Evolutionary conservation across 2,888 invertebrate genomes (phyloP).

Genomic region (Meta bourneti): DNA sequence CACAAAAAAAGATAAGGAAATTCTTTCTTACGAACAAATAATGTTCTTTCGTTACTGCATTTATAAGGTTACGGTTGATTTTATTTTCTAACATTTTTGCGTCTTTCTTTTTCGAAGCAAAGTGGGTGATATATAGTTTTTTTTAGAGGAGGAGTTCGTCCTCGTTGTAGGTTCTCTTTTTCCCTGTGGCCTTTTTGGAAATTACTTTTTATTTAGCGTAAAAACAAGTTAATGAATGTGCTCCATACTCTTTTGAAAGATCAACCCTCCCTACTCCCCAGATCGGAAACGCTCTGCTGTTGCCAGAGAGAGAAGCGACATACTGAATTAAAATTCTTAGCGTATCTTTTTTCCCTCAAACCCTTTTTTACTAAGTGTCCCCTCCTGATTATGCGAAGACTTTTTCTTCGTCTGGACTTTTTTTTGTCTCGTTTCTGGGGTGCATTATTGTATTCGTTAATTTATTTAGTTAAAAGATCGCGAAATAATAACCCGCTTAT

Average conservation of each 20-base stretch:
- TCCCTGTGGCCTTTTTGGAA: constrained; percentile 49
- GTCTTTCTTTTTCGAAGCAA: constrained; percentile 25
- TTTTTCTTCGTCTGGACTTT: constrained; percentile 20
- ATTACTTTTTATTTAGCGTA: constrained; percentile 62
- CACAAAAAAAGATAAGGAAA: constrained; percentile 2
- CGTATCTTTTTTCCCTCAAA: constrained; percentile 20
- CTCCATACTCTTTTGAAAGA: constrained; percentile 18
- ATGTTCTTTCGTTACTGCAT: constrained; percentile 52
- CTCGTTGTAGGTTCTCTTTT: constrained; percentile 7
- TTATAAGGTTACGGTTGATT: constrained; percentile 61
- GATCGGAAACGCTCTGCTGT: constrained; percentile 30
- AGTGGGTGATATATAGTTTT: constrained; percentile 62
- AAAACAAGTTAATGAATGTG: constrained; percentile 61
- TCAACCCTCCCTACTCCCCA: background rate
- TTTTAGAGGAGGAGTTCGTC: constrained; percentile 5
- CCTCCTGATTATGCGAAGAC: constrained; percentile 31
- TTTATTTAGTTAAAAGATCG: constrained; percentile 48
- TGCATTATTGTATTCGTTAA: constrained; percentile 31
- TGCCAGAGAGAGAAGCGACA: constrained; percentile 22
- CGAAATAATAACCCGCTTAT: constrained; percentile 9
- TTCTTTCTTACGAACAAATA: constrained; percentile 61
- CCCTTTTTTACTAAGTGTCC: constrained; percentile 27
- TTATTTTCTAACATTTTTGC: constrained; percentile 33
- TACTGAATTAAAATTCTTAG: constrained; percentile 51
- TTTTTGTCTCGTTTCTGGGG: background rate